A percentile compares a stretch with the other conserved stretches of the same genome.
phyloP scores from a whole-genome alignment of 2,888 invertebrate species.

The Plebejus melissa region DNA sequence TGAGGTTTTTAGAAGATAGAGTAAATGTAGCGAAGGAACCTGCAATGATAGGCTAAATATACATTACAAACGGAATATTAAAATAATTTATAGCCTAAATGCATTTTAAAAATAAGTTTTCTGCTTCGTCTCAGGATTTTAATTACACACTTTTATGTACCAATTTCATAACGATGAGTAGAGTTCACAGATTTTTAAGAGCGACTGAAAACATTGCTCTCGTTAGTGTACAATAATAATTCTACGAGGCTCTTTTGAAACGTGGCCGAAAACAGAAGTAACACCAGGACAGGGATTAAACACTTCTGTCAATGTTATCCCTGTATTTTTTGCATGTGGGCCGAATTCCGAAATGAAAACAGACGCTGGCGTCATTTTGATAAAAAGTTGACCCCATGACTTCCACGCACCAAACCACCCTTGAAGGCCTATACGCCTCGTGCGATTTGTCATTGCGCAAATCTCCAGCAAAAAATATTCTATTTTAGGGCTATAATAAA shows the following conservation, averaged over 20 bases:
- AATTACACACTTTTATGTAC: no score
- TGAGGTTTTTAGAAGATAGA: neutral
- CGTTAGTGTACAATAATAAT: neutral
- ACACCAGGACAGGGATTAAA: no score
- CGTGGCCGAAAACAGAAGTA: no score
- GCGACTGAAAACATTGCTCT: neutral
- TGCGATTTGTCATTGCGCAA: neutral
- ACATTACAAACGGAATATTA: no score
- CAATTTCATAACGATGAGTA: neutral
- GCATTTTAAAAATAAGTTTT: no score
- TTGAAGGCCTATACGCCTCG: neutral
- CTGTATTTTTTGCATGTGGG: neutral
- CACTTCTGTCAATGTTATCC: no score
- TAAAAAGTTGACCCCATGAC: neutral
- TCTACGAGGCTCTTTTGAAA: no score
- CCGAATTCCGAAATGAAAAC: neutral
- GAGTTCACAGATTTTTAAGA: neutral
- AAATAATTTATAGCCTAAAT: no score
- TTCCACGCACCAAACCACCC: neutral
- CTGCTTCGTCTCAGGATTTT: no score
- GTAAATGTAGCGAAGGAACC: neutral
- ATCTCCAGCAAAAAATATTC: neutral
- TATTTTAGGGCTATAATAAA: neutral
- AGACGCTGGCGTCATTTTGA: neutral
- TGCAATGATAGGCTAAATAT: no score